Conservation (phyloP, 2,113 vertebrate genomes). For the Herpetotheres cachinnans region DNA sequence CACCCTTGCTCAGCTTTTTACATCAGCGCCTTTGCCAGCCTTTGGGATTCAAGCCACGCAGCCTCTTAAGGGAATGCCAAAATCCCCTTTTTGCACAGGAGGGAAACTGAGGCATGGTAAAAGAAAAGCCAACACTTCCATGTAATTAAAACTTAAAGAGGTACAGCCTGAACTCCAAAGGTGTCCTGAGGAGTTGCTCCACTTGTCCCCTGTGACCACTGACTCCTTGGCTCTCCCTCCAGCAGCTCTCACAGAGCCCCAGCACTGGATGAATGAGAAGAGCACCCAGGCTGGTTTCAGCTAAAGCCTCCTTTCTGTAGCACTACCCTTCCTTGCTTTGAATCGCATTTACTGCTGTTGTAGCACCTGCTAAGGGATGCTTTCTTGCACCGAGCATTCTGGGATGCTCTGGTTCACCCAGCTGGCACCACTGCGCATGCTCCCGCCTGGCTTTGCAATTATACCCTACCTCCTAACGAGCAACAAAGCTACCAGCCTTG, state of each 20-base stretch:
- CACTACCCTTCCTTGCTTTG: background rate
- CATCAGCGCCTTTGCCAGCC: background rate
- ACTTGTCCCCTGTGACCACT: background rate
- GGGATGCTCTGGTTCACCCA: background rate
- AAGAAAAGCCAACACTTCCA: background rate
- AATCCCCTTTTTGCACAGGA: background rate
- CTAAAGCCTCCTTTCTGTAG: background rate
- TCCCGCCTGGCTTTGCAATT: rapidly evolving
- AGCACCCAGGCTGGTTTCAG: background rate
- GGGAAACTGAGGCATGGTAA: background rate
- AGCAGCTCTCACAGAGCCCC: background rate
- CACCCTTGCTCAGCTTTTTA: background rate
- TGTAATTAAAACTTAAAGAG: background rate
- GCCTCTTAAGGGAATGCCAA: background rate
- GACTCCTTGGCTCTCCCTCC: background rate
- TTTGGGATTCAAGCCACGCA: background rate
- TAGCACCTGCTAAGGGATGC: background rate
- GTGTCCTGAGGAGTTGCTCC: background rate
- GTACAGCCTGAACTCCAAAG: background rate
- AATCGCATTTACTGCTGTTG: background rate
- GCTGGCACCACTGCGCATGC: background rate
- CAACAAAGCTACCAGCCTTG: background rate
- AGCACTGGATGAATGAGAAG: background rate
- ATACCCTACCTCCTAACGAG: background rate
- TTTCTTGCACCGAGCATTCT: rapidly evolving